These are phyloP conservation scores for Zygogramma bicolorata DNA, from an alignment of 2,888 invertebrate genomes.

Conservation along the genomic window DNA sequence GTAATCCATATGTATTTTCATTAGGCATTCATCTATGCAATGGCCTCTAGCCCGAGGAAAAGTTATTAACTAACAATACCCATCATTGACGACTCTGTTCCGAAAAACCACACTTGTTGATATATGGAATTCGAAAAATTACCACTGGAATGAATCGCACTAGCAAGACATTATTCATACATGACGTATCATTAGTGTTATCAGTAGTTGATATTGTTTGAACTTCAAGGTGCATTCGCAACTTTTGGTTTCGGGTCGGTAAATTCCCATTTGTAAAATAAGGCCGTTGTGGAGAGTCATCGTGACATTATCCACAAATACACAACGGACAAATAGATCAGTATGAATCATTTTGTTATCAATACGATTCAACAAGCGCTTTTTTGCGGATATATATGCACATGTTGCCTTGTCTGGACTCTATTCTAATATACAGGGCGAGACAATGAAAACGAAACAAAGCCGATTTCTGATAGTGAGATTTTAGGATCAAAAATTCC, in stretches of 20 bases:
- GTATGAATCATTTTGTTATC: too few relatives aligned
- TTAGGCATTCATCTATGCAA: conserved; percentile 21
- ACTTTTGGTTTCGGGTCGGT: neutral
- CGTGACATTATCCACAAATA: too few relatives aligned
- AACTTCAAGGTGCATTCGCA: neutral
- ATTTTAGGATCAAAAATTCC: too few relatives aligned
- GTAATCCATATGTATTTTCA: conserved; percentile 19
- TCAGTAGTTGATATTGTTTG: neutral
- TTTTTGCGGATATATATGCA: too few relatives aligned
- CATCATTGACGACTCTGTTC: neutral
- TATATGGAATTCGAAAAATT: neutral
- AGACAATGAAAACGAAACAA: too few relatives aligned
- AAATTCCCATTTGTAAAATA: neutral
- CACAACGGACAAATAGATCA: too few relatives aligned
- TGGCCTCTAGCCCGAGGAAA: conserved; percentile 14
- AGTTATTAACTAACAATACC: neutral
- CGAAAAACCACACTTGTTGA: neutral
- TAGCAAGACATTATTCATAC: neutral
- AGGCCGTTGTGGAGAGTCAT: too few relatives aligned
- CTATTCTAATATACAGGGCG: too few relatives aligned
- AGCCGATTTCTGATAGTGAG: too few relatives aligned
- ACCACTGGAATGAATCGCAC: neutral
- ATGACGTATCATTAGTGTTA: neutral
- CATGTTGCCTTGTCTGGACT: too few relatives aligned
- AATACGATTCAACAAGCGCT: too few relatives aligned